Evolutionary conservation across 2,888 invertebrate species (phyloP), one percentile per base, ranked within the genome.

Genomic region (Trichopoda pennipes): DNA sequence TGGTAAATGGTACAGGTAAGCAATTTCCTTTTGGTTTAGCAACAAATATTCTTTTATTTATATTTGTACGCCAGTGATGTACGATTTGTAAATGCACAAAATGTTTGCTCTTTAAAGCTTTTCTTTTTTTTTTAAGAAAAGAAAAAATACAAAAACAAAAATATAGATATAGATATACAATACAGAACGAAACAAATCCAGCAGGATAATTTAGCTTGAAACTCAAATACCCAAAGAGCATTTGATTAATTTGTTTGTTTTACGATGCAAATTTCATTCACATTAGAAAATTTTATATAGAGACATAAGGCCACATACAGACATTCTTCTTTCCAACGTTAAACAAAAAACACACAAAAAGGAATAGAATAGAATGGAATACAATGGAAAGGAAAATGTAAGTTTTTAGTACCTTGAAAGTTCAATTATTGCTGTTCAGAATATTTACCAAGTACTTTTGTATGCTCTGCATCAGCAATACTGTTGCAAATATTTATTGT

Each of bases 181-280:
- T 28, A 61, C 44, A 51, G 3, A 28, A 28, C 7, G 51, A 61
- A 78, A 55, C 61, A 75, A 82, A 79, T 79, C 75, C 75, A 42
- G 32, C 61, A 72, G 58, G 19, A 82, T 73, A 76, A 79, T 79
- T 79, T 68, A 82, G 63, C 79, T 56, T 23, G 56, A 77, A 74
- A 70, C 53, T 81, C 83, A 83, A 81, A 64, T 83, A 83, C 76
- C 83, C 79, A 81, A 81, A 81, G 81, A 84, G 74, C 83, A 79
- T 80, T 84, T 84, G 83, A 83, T 83, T 84, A 83, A 84, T 83
- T 81, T 77, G 81, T 83, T 84, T 83, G 79, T 63, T 73, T 73
- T 80, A 64, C 74, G 42, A 66, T 60, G 81, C 77, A 63, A 69
- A 70, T 74, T 73, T 73, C 58, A 81, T 66, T 35, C 42, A 56